phyloP scores from a whole-genome alignment of 2,113 vertebrate species.

The Myiagra hebetior region DNA sequence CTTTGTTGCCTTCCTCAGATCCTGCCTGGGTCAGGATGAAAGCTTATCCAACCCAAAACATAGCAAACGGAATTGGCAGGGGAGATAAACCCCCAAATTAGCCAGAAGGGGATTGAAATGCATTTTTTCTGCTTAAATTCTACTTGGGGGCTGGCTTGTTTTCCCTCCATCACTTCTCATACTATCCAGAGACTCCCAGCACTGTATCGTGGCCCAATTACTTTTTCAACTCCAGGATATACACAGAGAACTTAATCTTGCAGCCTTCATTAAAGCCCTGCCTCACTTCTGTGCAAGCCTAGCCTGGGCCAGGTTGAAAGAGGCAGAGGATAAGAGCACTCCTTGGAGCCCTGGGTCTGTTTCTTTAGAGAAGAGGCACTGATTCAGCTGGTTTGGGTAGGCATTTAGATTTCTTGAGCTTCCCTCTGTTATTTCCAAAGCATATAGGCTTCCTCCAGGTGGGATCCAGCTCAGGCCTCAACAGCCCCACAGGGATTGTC shows the following conservation, averaged over 20 bases:
- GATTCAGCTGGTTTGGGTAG: background rate
- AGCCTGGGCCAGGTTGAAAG: background rate
- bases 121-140: background rate
- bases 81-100: slow-evolving; percentile 2
- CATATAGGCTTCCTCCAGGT: background rate
- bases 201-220: background rate
- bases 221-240: background rate
- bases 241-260: background rate
- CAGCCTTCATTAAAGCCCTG: background rate
- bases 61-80: fast-evolving
- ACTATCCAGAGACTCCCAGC: background rate
- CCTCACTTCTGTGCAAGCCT: background rate
- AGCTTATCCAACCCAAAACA: background rate
- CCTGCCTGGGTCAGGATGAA: slow-evolving; percentile 2
- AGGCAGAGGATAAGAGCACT: background rate
- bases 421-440: background rate
- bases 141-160: background rate
- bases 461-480: background rate
- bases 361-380: background rate
- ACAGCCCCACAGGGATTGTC: background rate
- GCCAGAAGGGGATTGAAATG: background rate
- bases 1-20: background rate
- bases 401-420: background rate
- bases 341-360: background rate
- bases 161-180: background rate